Evolutionary conservation across 2,797 vertebrate genomes (phyloP).

Genomic region (Yasuhikotakia modesta): DNA sequence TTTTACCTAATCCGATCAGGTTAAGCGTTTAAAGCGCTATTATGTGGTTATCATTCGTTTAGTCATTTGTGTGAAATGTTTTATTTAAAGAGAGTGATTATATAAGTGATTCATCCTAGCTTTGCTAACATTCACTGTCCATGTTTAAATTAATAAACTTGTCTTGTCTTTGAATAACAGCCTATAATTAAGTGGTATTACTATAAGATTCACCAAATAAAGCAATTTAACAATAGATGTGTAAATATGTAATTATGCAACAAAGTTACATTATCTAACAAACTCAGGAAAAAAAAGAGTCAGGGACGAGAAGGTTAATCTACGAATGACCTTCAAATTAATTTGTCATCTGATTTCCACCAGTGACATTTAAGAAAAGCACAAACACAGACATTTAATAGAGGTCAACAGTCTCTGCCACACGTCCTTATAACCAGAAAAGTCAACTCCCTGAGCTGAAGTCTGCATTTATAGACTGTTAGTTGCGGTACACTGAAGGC

Average conservation of each 20-base stretch:
- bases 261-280: conserved; percentile 9
- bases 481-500: conserved; percentile 2
- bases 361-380: conserved; percentile 65
- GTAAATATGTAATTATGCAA: conserved; percentile 26
- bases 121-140: conserved; percentile 65
- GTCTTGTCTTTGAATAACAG: conserved; percentile 61
- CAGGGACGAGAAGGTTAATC: conserved; percentile 66
- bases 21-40: conserved; percentile 62
- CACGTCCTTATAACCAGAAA: conserved; percentile 29
- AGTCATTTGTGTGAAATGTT: conserved; percentile 51
- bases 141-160: conserved; percentile 61
- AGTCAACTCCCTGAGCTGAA: conserved; percentile 17
- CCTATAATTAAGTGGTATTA: conserved; percentile 64
- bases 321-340: conserved; percentile 59
- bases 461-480: conserved; percentile 16
- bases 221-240: conserved; percentile 52
- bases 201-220: conserved; percentile 53
- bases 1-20: conserved; percentile 65
- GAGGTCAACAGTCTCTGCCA: conserved; percentile 34
- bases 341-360: conserved; percentile 61
- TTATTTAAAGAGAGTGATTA: conserved; percentile 48
- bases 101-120: conserved; percentile 68
- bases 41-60: conserved; percentile 27
- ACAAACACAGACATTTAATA: conserved; percentile 60
- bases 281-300: conserved; percentile 55